Base-by-base conservation (phyloP, 2,113 vertebrate species). In the Tragelaphus strepsiceros region DNA sequence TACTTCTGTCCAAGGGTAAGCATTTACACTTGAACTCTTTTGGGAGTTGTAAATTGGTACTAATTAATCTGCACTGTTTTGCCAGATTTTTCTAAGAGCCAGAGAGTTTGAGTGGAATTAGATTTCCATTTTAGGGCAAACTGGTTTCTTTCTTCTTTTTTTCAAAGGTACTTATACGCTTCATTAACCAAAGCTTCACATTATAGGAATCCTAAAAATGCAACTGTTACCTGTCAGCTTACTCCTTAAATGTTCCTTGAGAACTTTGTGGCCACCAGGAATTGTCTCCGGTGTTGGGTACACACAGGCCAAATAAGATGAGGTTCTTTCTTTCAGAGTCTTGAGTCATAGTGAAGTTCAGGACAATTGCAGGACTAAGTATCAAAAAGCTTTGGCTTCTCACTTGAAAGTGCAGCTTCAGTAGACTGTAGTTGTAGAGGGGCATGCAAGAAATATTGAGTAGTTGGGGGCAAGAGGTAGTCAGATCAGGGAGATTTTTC, bases 61-160 rank as follows among this genome's bases (percentile, higher is more conserved):
- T 77, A 61, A 74, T 62, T 39, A 32, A 32, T 49, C 58, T 14
- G 19, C n/a, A 82, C 46, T 84, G n/a, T 43, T 51, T 35, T 59
- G 64, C 51, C 61, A 80, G 56, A 17, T 54, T 84, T 96, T 97
- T 94, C 26, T 84, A 67, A 39, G 62, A 93, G 51, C 19, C 82
- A 71, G n/a, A 82, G 35, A 6, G 11, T 13, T 81, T 83, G 53
- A 83, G n/a, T 83, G n/a, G 54, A 4, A 6, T 67, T 94, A 32
- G 64, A 28, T 15, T 35, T 28, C 80, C 51, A 16, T 43, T 81
- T 86, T 81, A 94, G 88, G 84, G 35, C 15, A 94, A 22, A 24
- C 35, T 87, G 28, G 32, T 71, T 85, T 95, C 89, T 83, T 96
- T 30, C 4, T 84, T 46, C 67, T 12, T 82, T 96, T 90, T 54